Percentiles rank a stretch among this genome's conserved stretches.
Evolutionary conservation across 92 coral and sea anemone genomes (phyloP).

Genomic region (Bergia puertoricense): DNA sequence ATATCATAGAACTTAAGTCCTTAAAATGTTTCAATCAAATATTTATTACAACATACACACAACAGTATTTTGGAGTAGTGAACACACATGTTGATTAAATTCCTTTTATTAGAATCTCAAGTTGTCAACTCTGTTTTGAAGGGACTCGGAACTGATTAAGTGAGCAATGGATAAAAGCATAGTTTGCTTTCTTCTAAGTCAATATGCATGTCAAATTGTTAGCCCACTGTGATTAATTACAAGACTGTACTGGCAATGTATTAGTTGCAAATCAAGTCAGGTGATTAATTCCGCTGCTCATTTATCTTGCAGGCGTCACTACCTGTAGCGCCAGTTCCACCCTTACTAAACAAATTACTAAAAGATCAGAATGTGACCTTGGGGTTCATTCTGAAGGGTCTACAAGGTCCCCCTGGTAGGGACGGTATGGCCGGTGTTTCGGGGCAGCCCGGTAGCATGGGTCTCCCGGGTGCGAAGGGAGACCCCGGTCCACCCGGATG

Average conservation of each 20-base stretch:
- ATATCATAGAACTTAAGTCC: neutral
- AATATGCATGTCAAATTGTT: too few relatives aligned
- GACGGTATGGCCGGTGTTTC: slow-evolving; percentile 98
- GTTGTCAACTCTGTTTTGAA: too few relatives aligned
- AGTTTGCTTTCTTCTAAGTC: too few relatives aligned
- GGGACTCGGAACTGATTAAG: too few relatives aligned
- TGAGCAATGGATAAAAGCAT: too few relatives aligned
- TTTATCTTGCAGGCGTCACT: slow-evolving; percentile 81
- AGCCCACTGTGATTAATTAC: neutral
- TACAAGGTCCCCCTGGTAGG: slow-evolving; percentile 99
- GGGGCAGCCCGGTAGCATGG: slow-evolving; percentile 93
- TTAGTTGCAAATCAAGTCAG: neutral
- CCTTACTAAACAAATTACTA: slow-evolving; percentile 94
- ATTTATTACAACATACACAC: neutral
- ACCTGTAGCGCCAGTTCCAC: slow-evolving; percentile 98
- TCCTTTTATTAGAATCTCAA: neutral
- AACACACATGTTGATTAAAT: neutral
- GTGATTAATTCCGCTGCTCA: neutral
- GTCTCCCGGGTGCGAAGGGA: slow-evolving; percentile 93
- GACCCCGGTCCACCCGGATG: slow-evolving; percentile 94
- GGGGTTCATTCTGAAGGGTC: slow-evolving; percentile 99
- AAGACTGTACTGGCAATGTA: neutral
- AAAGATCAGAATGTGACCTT: slow-evolving; percentile 99
- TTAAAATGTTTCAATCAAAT: neutral
- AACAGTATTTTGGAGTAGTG: neutral